Evolutionary conservation across 2,888 invertebrate species (phyloP).

Genomic region (Therioaphis trifolii): DNA sequence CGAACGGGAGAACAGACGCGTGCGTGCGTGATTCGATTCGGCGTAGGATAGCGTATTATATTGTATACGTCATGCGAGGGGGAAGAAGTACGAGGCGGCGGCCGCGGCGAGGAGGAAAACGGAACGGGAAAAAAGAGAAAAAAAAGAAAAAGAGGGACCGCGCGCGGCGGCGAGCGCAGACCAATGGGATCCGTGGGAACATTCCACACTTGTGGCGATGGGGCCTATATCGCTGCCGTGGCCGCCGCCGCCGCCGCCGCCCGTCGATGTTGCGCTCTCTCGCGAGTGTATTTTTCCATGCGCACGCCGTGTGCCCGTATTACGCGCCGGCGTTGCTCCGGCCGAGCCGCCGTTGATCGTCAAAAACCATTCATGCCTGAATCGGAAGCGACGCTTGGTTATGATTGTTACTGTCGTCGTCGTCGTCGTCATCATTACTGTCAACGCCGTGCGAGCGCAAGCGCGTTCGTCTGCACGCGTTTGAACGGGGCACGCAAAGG

Average conservation of each 20-base stretch:
- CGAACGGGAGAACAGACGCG: not conserved
- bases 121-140: not conserved
- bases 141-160: slow-evolving; percentile 4
- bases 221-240: not conserved
- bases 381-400: slow-evolving; percentile 25
- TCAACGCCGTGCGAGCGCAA: too few species aligned
- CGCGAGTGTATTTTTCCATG: slow-evolving; percentile 9
- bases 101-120: not conserved
- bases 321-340: not conserved
- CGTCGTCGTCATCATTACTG: too few species aligned
- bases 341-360: not conserved
- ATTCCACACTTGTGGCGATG: slow-evolving; percentile 60
- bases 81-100: not conserved
- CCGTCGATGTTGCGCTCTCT: slow-evolving; percentile 49
- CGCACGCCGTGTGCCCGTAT: not conserved
- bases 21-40: not conserved
- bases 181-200: slow-evolving; percentile 62
- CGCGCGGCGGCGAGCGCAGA: not conserved
- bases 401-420: too few species aligned
- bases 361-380: slow-evolving; percentile 57
- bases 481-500: too few species aligned
- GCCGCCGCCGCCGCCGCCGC: not conserved
- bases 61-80: too few species aligned
- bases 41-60: too few species aligned
- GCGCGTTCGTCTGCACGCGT: too few species aligned